Evolutionary conservation across 1,140 invertebrate species (phyloP).

Genomic region (Lepidotrigona ventralis): DNA sequence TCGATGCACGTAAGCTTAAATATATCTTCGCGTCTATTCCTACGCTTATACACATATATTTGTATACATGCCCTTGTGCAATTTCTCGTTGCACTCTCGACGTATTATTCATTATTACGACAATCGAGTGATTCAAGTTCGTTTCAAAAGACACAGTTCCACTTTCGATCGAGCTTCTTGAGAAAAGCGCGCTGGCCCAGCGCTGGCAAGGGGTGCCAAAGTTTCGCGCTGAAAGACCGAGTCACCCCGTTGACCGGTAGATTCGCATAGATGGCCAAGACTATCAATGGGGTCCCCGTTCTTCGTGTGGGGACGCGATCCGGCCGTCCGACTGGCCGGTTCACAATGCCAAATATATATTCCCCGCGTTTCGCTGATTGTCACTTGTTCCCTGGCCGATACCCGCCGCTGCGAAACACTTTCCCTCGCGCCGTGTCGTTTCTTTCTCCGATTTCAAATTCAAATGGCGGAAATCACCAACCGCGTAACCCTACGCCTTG

Average conservation of each 20-base stretch:
- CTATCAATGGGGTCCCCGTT: slow-evolving; percentile 23
- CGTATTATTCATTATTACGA: not conserved
- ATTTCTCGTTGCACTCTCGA: slow-evolving; percentile 5
- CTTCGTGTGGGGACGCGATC: slow-evolving; percentile 59
- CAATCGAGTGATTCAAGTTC: not conserved
- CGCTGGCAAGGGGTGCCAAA: slow-evolving; percentile 28
- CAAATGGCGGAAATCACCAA: slow-evolving; percentile 69
- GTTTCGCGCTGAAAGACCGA: slow-evolving; percentile 13
- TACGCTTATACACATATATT: not conserved
- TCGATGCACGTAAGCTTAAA: slow-evolving; percentile 58
- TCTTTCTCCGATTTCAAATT: slow-evolving; percentile 69
- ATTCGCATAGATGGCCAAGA: slow-evolving; percentile 66
- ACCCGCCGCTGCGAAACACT: slow-evolving; percentile 1
- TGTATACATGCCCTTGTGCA: not conserved
- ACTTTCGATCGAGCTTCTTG: not conserved
- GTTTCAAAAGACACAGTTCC: not conserved
- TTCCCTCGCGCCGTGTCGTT: slow-evolving; percentile 25
- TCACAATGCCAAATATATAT: slow-evolving; percentile 69
- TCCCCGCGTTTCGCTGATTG: slow-evolving; percentile 72
- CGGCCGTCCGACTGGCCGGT: slow-evolving; percentile 57
- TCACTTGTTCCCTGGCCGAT: slow-evolving; percentile 76
- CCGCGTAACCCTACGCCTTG: slow-evolving; percentile 79
- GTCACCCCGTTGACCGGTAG: slow-evolving; percentile 59
- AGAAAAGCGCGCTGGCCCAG: not conserved
- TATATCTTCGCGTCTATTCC: slow-evolving; percentile 31